Evolutionary conservation across 2,888 invertebrate species (phyloP), one percentile per base, ranked within the genome.

Genomic region (Hydrotaea diabolus): DNA sequence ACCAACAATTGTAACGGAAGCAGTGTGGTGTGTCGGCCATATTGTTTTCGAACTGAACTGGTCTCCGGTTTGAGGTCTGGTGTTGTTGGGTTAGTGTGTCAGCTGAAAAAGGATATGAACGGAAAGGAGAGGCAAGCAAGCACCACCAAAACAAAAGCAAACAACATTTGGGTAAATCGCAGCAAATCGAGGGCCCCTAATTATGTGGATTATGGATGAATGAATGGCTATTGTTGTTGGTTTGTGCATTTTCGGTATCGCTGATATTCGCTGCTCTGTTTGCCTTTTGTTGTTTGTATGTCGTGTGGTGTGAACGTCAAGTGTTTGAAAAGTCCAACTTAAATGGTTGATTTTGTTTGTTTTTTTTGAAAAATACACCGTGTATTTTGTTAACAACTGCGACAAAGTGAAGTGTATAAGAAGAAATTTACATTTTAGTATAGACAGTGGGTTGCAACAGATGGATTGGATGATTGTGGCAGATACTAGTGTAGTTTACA

Each of bases 31-130:
- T 46, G 19, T 69, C 69, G 39, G 69, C 46, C 69, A 69, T 80
- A 77, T 77, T 36, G 66, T 13, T 57, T 26, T 2, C 57, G 66
- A 74, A 79, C 15, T 71, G 31, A 80, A 55, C 17, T 73, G 46
- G 80, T 31, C 31, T n/a, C n/a, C n/a, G n/a, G 59, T 17, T 55
- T 26, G 23, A 46, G 75, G 81, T 73, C 59, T 74, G 73, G 53
- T 53, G 79, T 83, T 85, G 85, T 83, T 85, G 85, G 87, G 87
- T 87, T 85, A 87, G 85, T 87, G 84, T 87, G 87, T 87, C 87
- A 87, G 82, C 72, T 77, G 71, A 77, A 80, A 77, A 77, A 77
- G 84, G 79, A 83, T 75, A 84, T 66, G 23, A 43, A 21, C 19
- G 46, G 39, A 79, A 84, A 77, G 80, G 74, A 83, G 74, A 77